phyloP scores from a whole-genome alignment of 2,797 vertebrate genomes.

The Anableps anableps region DNA sequence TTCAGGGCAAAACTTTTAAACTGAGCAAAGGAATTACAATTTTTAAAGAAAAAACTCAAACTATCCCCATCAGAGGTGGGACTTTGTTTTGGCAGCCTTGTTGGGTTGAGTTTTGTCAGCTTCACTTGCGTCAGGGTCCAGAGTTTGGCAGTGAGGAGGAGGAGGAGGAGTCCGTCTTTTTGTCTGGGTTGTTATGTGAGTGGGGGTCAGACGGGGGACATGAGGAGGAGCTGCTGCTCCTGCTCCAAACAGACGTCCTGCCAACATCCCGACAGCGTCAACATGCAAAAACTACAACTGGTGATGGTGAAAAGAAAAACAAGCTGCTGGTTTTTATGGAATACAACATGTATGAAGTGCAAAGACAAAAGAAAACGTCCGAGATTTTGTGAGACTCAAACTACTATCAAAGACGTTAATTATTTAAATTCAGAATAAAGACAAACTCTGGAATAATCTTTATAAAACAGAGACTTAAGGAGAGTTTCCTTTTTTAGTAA shows the following conservation, averaged over 20 bases:
- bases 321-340: neutral
- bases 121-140: neutral
- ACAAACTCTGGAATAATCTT: neutral
- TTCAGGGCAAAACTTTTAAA: neutral
- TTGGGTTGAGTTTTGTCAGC: neutral
- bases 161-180: constrained; percentile 18
- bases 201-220: constrained; percentile 20
- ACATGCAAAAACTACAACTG: neutral
- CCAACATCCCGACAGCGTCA: constrained; percentile 5
- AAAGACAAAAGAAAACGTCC: too few species aligned
- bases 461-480: neutral
- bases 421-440: neutral
- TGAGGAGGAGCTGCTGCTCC: constrained; percentile 19
- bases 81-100: constrained; percentile 18
- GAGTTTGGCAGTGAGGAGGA: neutral
- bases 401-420: neutral
- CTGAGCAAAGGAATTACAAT: neutral
- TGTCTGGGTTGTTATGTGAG: constrained; percentile 14
- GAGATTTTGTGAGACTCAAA: too few species aligned
- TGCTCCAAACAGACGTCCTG: neutral
- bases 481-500: neutral
- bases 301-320: neutral
- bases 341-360: too few species aligned
- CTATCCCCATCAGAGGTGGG: neutral
- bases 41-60: neutral